Percentiles rank a stretch among this genome's conserved stretches.
phyloP scores from a whole-genome alignment of 37 sponge, comb jelly and placozoan genomes.

The Lycopodina hypogea region DNA sequence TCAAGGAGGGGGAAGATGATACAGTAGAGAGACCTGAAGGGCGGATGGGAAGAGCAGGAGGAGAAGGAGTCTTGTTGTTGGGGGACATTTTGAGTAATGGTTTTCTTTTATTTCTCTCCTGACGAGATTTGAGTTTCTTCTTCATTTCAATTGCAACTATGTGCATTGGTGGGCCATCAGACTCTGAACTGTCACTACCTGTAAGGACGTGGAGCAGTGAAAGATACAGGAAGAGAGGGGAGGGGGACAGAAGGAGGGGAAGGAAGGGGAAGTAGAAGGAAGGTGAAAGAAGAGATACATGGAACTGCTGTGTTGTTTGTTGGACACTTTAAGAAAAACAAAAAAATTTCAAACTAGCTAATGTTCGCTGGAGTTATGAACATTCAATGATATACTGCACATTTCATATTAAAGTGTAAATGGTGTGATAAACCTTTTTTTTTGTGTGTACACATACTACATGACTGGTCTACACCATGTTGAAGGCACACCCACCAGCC shows the following conservation, averaged over 20 bases:
- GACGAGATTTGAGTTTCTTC: constrained; percentile 48
- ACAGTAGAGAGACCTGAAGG: too few species aligned
- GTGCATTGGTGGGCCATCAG: constrained; percentile 89
- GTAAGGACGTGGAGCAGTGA: background rate
- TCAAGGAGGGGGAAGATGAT: constrained; percentile 15
- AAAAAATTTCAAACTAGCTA: too few species aligned
- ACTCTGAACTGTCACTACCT: constrained; percentile 91
- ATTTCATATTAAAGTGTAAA: too few species aligned
- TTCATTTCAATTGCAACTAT: constrained; percentile 6
- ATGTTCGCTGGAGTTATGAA: too few species aligned
- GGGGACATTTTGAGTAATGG: constrained; percentile 40
- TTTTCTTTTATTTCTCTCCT: constrained; percentile 48
- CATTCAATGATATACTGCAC: too few species aligned
- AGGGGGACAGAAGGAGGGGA: background rate
- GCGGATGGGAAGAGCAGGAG: constrained; percentile 7
- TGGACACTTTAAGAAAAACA: too few species aligned
- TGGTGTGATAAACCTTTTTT: too few species aligned
- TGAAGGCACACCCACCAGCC: background rate
- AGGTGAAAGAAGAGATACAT: background rate
- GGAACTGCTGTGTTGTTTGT: background rate
- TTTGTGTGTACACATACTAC: too few species aligned
- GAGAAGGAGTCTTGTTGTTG: background rate
- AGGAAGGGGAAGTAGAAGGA: background rate
- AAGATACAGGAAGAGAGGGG: background rate
- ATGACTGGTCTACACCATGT: too few species aligned